Evolutionary conservation across 2,113 vertebrate species (phyloP), one percentile per base, ranked within the genome.

Genomic region (Albula goreensis): DNA sequence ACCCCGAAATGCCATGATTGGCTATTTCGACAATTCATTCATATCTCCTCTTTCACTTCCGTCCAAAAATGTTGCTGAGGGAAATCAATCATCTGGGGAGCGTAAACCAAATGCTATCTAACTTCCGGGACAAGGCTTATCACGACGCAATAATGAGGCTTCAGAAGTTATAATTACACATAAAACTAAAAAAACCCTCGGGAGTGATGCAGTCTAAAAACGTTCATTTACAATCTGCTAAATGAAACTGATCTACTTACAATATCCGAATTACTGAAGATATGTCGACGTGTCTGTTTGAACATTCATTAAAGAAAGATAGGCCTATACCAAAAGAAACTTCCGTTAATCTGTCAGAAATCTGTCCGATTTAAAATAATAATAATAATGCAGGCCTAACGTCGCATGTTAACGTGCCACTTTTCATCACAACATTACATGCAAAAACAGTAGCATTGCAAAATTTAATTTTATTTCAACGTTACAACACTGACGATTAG

Each of bases 131-230:
- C 74, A 41, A 82, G 51, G 86, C 89, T 85, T 81, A 87, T 91
- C 91, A 91, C 84, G 57, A 91, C 89, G 88, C 83, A 88, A 81
- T 93, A 66, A 66, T 66, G 60, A 19, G 22, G 60, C 60, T 66
- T 66, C 60, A 66, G 60, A 66, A 66, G 22, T 66, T 66, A 66
- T 66, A 66, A 66, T 66, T 91, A 92, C 93, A 92, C 93, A 91
- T 77, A 49, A 19, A 66, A 66, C 57, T 66, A 66, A 66, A 19
- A 3, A 66, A 66, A 66, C 60, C 60, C 60, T 66, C 22, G 60
- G 17, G 60, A 66, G 60, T 19, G 60, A 66, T 22, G 60, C 60
- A 66, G 60, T 66, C 17, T 15, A 66, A 19, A 66, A 22, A 66
- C 4, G 17, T 66, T 22, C 3, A 66, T 7, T 66, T 66, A 60